These are phyloP conservation scores for Bombus impatiens DNA, from an alignment of 1,140 invertebrate species.

Conservation along the genomic window DNA sequence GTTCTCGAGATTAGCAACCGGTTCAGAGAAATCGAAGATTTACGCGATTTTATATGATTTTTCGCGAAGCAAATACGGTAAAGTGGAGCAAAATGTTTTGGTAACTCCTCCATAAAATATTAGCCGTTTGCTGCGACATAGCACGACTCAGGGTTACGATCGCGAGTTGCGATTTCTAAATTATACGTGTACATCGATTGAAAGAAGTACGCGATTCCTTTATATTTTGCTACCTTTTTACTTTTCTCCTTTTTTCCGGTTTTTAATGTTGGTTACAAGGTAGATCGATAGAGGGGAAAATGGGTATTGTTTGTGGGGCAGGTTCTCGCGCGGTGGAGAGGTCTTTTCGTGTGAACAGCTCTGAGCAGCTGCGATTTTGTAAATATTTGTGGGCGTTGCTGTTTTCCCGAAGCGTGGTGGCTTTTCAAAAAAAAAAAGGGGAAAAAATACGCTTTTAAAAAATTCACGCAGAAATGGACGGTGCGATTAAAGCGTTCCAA, in stretches of 20 bases:
- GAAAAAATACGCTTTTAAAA: constrained; percentile 10
- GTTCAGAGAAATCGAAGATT: neutral
- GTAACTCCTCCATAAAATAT: neutral
- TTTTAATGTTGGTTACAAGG: neutral
- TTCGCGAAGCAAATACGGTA: neutral
- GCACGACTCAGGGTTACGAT: no score
- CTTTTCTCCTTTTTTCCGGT: neutral
- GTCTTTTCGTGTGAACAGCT: constrained; percentile 14
- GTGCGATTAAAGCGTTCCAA: constrained; percentile 22
- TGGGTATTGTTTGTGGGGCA: constrained; percentile 2
- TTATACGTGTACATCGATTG: no score
- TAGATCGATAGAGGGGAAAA: neutral
- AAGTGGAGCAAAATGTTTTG: neutral
- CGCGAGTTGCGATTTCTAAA: no score
- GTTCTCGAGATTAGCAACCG: neutral
- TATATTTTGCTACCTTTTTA: neutral
- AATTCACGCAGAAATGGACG: constrained; percentile 22
- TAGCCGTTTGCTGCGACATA: no score
- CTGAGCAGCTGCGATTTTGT: constrained; percentile 17
- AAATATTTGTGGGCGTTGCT: constrained; percentile 5
- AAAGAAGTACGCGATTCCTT: neutral
- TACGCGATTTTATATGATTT: neutral
- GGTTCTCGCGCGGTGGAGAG: neutral
- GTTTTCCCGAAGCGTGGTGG: neutral
- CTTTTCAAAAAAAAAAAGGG: neutral